Evolutionary conservation across 53 echinoderm and acorn worm genomes (phyloP).

Genomic region (Antedon mediterranea): DNA sequence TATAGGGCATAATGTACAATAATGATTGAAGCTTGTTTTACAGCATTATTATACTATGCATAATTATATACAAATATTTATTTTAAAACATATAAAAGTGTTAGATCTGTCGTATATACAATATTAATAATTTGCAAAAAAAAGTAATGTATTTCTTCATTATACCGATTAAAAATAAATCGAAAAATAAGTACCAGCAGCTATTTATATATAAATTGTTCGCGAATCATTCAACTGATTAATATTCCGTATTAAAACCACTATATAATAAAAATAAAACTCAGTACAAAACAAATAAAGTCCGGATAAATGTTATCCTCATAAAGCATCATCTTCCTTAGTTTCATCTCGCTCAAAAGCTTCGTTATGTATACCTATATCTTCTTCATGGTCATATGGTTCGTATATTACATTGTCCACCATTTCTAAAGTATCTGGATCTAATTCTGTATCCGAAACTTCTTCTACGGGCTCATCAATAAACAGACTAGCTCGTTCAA

Average conservation of each 20-base stretch:
- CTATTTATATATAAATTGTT: no score
- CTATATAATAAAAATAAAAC: not conserved
- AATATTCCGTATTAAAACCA: not conserved
- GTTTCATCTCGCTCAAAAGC: not conserved
- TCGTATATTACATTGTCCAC: not conserved
- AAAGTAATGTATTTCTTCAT: no score
- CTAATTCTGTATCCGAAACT: not conserved
- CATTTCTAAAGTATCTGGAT: not conserved
- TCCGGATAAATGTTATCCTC: not conserved
- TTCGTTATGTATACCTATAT: not conserved
- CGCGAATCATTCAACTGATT: not conserved
- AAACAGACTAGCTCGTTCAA: not conserved
- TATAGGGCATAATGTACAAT: no score
- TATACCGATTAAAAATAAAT: no score
- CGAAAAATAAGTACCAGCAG: no score
- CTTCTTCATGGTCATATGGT: not conserved
- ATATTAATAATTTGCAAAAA: no score
- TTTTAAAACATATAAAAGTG: no score
- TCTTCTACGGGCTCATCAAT: not conserved
- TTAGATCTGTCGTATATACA: no score
- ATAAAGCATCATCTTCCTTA: not conserved
- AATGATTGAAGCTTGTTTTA: no score
- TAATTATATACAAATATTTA: no score
- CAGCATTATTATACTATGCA: no score
- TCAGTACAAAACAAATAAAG: not conserved